These are phyloP conservation scores for Helogale parvula DNA, from an alignment of 2,113 vertebrate species.

Conservation along the genomic window DNA sequence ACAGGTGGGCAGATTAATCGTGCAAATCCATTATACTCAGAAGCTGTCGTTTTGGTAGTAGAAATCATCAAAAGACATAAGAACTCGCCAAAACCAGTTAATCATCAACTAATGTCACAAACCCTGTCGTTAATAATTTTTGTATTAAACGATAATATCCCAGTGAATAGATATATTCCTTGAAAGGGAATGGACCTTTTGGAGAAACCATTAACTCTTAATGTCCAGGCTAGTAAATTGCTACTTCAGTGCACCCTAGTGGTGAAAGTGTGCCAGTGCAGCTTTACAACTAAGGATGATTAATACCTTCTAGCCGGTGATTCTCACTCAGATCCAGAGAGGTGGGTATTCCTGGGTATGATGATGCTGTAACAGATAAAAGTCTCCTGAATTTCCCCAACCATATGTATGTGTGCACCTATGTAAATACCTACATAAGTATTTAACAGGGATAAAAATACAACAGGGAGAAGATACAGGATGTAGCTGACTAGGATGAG, in stretches of 20 bases:
- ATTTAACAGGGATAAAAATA: background rate
- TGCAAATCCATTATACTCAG: background rate
- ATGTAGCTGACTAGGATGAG: background rate
- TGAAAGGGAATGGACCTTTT: conserved; percentile 21
- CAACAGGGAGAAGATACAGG: background rate
- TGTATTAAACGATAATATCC: background rate
- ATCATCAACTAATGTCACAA: background rate
- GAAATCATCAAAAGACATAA: background rate
- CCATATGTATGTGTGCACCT: fast-evolving
- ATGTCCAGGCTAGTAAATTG: background rate
- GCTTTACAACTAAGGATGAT: background rate
- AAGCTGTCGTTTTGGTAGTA: background rate
- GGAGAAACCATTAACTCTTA: conserved; percentile 47
- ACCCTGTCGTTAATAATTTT: background rate
- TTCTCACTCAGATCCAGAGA: background rate
- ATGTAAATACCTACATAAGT: fast-evolving
- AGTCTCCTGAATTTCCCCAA: background rate
- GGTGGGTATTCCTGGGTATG: background rate
- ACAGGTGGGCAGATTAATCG: background rate
- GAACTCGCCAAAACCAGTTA: background rate
- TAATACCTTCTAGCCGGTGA: background rate
- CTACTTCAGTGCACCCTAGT: conserved; percentile 72
- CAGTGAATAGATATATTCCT: background rate
- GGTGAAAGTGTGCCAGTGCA: conserved; percentile 46
- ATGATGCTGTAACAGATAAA: background rate